Evolutionary conservation across 2,888 invertebrate genomes (phyloP).

Genomic region (Idaea aversata): DNA sequence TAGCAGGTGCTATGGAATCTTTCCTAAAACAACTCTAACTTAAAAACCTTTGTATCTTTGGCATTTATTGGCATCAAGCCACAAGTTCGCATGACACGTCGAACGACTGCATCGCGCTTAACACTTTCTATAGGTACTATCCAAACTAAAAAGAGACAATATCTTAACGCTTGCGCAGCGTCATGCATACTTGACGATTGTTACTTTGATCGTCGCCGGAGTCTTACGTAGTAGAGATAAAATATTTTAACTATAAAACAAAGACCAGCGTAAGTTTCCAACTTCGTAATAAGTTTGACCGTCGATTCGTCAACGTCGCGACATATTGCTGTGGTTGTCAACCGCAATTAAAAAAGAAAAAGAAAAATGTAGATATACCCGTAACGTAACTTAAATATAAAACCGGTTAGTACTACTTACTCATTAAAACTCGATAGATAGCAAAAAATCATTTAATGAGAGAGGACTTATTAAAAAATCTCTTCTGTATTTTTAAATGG

Average conservation of each 20-base stretch:
- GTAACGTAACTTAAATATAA: conserved; percentile 19
- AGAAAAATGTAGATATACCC: conserved; percentile 29
- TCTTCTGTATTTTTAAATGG: conserved; percentile 34
- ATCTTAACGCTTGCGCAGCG: too few species aligned
- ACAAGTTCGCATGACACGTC: too few species aligned
- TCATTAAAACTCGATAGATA: neutral
- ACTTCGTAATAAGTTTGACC: conserved; percentile 54
- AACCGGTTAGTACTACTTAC: conserved; percentile 16
- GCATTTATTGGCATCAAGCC: too few species aligned
- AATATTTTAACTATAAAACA: conserved; percentile 18
- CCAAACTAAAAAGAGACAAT: too few species aligned
- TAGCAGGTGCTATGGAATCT: too few species aligned
- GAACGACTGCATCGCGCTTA: too few species aligned
- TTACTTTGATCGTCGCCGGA: too few species aligned
- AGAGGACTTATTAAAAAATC: conserved; percentile 30
- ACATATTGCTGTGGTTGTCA: conserved; percentile 56
- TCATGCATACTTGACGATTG: too few species aligned
- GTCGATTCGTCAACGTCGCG: conserved; percentile 72
- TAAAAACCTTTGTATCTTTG: too few species aligned
- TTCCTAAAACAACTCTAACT: too few species aligned
- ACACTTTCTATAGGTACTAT: too few species aligned
- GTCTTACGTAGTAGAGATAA: too few species aligned
- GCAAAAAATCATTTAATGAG: neutral
- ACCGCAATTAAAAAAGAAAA: conserved; percentile 42
- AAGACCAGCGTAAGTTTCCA: conserved; percentile 38